Base-by-base conservation (phyloP, 1,140 invertebrate genomes). In the Pogonognathellus flavescens region DNA sequence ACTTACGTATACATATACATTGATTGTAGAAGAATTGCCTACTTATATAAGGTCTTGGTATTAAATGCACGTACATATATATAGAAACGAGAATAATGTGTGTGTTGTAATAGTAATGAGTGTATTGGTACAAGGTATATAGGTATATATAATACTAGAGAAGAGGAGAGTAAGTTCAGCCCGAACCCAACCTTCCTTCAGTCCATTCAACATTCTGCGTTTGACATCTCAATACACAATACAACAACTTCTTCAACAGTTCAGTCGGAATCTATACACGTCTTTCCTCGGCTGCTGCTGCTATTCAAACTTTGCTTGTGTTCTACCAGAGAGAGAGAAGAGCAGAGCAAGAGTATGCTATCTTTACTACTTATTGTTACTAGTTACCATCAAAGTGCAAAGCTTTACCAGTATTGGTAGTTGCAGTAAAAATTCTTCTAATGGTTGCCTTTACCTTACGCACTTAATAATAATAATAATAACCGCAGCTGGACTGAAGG, bases 121-220 rank as follows among this genome's bases (percentile, higher is more conserved):
- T 3, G 22, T 18, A 18, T 60, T 60, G 59, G 18, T 60, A 20
- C 22, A 20, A 16, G 18, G n/a, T 59, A 59, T 59, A 59, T 60
- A 60, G 59, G 11, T 60, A 59, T 59, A 59, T 16, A 59, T n/a
- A n/a, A n/a, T 11, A 14, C 8, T 66, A 16, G 49, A 22, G 70
- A 66, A 13, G 18, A 84, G 62, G 83, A 62, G 55, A 31, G 70
- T 57, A 10, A 57, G 62, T 70, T 22, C 13, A 70, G 25, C 11
- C 62, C 14, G 20, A 41, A 49, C 76, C 76, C 86, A 85, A 25
- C 84, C 76, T 85, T 76, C 81, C 84, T 87, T 87, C 86, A 87
- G 83, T 85, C 86, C 86, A 85, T 87, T 85, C 86, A 87, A 52
- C 83, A 87, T 85, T 85, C 72, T 87, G 55, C 20, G 14, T 76